These are phyloP conservation scores for Drosophila kikkawai DNA, from an alignment of 1,140 invertebrate genomes.

Conservation along the genomic window DNA sequence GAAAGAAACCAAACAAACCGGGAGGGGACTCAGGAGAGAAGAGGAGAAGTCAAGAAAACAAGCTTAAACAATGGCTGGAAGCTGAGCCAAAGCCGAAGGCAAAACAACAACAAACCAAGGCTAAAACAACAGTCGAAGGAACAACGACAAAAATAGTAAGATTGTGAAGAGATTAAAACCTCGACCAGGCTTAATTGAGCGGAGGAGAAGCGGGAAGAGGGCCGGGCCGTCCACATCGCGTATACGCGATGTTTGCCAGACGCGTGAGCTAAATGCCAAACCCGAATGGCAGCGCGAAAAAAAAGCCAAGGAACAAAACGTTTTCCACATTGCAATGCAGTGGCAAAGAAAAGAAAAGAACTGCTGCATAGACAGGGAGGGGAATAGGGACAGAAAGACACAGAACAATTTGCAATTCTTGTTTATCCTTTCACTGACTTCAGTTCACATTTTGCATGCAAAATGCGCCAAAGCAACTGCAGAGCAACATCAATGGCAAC, in stretches of 20 bases:
- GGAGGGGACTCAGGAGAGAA: not conserved
- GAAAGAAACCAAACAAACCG: conserved; percentile 27
- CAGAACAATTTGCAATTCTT: conserved; percentile 37
- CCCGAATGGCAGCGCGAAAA: conserved; percentile 24
- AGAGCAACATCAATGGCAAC: conserved; percentile 44
- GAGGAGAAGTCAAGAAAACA: conserved; percentile 35
- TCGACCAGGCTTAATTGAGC: conserved; percentile 72
- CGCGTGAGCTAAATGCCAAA: conserved; percentile 69
- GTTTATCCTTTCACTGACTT: conserved; percentile 42
- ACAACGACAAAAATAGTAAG: conserved; percentile 16
- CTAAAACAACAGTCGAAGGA: conserved; percentile 39
- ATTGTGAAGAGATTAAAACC: conserved; percentile 70
- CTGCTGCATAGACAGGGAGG: conserved; percentile 11
- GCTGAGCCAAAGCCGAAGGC: conserved; percentile 23
- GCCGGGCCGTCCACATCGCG: conserved; percentile 27
- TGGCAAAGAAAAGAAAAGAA: conserved; percentile 24
- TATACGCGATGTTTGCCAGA: conserved; percentile 55
- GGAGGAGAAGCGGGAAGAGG: conserved; percentile 8
- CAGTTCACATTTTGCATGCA: conserved; percentile 71
- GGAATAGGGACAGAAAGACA: not conserved
- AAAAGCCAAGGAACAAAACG: conserved; percentile 56
- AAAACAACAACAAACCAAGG: conserved; percentile 49
- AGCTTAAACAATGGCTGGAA: conserved; percentile 58
- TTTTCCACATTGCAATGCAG: conserved; percentile 56
- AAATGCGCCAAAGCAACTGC: conserved; percentile 62